These are phyloP conservation scores for Drosophila kepulauana DNA, from an alignment of 1,140 invertebrate genomes.

Conservation along the genomic window DNA sequence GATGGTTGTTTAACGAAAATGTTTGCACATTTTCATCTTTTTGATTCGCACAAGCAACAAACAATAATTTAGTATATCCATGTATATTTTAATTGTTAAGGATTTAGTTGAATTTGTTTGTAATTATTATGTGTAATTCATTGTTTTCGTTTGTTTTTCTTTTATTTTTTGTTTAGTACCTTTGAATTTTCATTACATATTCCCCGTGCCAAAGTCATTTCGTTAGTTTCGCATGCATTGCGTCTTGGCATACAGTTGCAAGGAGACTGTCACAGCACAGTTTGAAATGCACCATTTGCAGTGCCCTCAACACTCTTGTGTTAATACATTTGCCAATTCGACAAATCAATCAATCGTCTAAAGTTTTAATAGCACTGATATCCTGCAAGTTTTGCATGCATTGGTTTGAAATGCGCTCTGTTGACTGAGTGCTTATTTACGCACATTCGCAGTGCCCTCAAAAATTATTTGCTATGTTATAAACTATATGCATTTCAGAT, in stretches of 20 bases:
- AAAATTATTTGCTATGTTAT: constrained; percentile 31
- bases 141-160: constrained; percentile 73
- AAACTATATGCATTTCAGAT: constrained; percentile 71
- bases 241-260: constrained; percentile 24
- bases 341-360: background rate
- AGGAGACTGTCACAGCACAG: background rate
- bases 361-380: constrained; percentile 3
- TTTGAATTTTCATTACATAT: constrained; percentile 25
- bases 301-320: background rate
- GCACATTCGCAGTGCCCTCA: background rate
- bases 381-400: constrained; percentile 24
- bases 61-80: constrained; percentile 42
- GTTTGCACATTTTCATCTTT: constrained; percentile 52
- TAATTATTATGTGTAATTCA: constrained; percentile 31
- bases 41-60: constrained; percentile 49
- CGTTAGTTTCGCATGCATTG: constrained; percentile 49
- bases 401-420: constrained; percentile 33
- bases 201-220: constrained; percentile 45
- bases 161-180: constrained; percentile 20
- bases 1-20: constrained; percentile 46
- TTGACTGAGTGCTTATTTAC: background rate
- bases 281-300: background rate
- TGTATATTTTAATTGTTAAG: constrained; percentile 40
- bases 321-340: background rate
- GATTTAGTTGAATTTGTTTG: constrained; percentile 72